phyloP scores from a whole-genome alignment of 2,113 vertebrate genomes.

The Gnathonemus longibarbis region DNA sequence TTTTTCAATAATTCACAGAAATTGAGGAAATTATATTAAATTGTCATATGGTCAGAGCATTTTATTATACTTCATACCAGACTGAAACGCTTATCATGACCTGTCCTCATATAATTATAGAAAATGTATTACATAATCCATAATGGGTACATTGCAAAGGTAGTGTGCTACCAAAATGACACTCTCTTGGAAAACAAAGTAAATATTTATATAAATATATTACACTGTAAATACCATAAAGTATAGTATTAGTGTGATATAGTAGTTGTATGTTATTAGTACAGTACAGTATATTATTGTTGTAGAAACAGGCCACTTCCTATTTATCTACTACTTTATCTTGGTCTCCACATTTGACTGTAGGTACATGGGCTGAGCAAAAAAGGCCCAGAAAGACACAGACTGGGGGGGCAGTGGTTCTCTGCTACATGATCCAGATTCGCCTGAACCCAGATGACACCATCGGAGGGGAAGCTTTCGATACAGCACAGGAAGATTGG shows the following conservation, averaged over 20 bases:
- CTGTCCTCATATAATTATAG: background rate
- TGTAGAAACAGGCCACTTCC: background rate
- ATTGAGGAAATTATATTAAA: background rate
- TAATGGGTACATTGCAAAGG: background rate
- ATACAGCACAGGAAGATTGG: constrained; percentile 27
- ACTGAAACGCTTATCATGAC: background rate
- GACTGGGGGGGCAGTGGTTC: constrained; percentile 47
- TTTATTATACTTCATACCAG: background rate
- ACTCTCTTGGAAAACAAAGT: background rate
- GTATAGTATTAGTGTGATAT: background rate
- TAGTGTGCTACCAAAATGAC: background rate
- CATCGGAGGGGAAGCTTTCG: constrained; percentile 54
- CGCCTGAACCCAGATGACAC: constrained; percentile 61
- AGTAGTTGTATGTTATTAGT: background rate
- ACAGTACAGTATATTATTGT: background rate
- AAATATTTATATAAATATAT: background rate
- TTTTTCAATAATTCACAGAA: background rate
- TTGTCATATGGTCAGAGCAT: background rate
- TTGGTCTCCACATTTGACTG: background rate
- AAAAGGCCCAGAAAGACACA: constrained; percentile 51
- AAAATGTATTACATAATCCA: background rate
- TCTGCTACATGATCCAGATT: constrained; percentile 55
- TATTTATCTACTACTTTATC: background rate
- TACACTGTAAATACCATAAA: background rate
- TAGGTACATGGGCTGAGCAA: constrained; percentile 48